Evolutionary conservation across 64 coral and sea anemone genomes (phyloP), one percentile per base, ranked within the genome.

Genomic region (Trachythela sp.): DNA sequence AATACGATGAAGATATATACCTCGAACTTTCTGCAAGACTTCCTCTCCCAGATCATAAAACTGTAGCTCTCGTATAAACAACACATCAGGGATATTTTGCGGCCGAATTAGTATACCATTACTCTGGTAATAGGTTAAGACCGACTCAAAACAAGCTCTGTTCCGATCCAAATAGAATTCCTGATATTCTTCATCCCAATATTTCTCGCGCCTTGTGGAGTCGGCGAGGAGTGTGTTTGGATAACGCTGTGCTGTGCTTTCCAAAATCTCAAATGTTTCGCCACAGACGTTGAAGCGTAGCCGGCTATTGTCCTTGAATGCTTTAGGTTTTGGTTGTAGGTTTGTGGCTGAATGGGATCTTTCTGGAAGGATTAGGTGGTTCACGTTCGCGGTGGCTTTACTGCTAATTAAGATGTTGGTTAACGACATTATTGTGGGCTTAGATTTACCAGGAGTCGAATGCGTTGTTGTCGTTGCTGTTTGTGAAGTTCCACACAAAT

Each of bases 51-150:
- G 70, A 40, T 94, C 84, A 48, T 92, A 97, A 48, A 97, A 97
- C 38, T 92, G 83, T 3, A 97, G 83, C 58, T 97, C 95, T 31
- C 90, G 88, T 49, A 92, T 29, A 76, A 97, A 97, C 0, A 86
- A 91, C 31, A 94, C 91, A 37, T 94, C 90, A 9, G 93, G 89
- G 30, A 97, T 88, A 6, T 94, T 88, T 51, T 89, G 85, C 14
- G 95, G 95, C 36, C 88, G 92, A n/a, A 93, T 93, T 13, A 97
- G 86, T 32, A 97, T 97, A 18, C 95, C 95, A 50, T 88, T 90
- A 13, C 93, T 94, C 60, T 97, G 95, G 32, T 97, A 97, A 59
- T 94, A 97, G 36, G 94, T 94, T 34, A 97, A 38, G 27, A 97
- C 94, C 39, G 93, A 94, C 58, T 97, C 93, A 56, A 97, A 97